A percentile compares a stretch with the other conserved stretches of the same genome.
These are phyloP conservation scores for Nymphalis polychloros DNA, from an alignment of 2,888 invertebrate species.

Conservation along the genomic window DNA sequence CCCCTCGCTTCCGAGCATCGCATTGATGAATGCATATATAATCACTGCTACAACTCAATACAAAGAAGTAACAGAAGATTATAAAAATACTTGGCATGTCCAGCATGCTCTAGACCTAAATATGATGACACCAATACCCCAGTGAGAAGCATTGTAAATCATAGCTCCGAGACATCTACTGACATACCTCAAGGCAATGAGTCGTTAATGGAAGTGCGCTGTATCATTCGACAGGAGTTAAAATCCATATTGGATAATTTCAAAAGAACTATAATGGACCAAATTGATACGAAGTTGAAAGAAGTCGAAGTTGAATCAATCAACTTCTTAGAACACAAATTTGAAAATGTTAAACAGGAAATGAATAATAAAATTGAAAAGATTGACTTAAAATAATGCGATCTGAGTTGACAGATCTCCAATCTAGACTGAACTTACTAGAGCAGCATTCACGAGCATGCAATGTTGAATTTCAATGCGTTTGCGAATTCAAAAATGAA, in stretches of 20 bases:
- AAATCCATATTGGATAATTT: not conserved
- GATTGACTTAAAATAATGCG: not conserved
- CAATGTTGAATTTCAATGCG: constrained; percentile 33
- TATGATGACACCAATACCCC: too few relatives aligned
- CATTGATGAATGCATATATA: too few relatives aligned
- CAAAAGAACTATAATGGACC: not conserved
- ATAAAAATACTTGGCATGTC: too few relatives aligned
- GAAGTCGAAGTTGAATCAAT: not conserved
- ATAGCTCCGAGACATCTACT: too few relatives aligned
- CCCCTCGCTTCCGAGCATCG: too few relatives aligned
- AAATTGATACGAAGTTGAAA: not conserved
- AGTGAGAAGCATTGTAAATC: too few relatives aligned
- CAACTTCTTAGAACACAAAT: not conserved
- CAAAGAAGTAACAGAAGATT: too few relatives aligned
- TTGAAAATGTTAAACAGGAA: not conserved
- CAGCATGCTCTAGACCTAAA: too few relatives aligned
- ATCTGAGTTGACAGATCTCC: constrained; percentile 16
- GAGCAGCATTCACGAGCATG: constrained; percentile 18
- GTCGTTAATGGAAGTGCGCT: too few relatives aligned
- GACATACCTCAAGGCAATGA: too few relatives aligned
- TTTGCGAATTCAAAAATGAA: constrained; percentile 31
- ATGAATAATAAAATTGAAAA: not conserved
- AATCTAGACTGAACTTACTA: constrained; percentile 9
- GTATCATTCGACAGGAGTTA: too few relatives aligned
- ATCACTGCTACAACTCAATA: too few relatives aligned